Evolutionary conservation across 2,888 invertebrate genomes (phyloP), one percentile per base, ranked within the genome.

Genomic region (Temnothorax unifasciatus): DNA sequence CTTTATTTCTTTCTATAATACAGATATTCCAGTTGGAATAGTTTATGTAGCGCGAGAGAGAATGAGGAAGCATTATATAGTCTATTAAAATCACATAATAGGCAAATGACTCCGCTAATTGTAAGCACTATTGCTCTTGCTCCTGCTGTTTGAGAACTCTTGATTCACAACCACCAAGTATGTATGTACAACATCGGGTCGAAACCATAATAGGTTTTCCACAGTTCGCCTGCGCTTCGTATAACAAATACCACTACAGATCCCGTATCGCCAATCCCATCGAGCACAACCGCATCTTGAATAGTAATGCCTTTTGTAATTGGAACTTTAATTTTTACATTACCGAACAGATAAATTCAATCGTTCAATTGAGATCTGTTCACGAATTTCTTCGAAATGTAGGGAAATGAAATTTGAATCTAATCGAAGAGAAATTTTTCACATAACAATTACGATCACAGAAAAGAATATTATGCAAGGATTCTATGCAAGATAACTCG

Each of bases 231-330:
- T 63, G 50, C 47, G 25, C 47, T 81, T 81, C 83, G 44, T 73
- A 66, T 85, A 83, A 83, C 85, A 57, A 85, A 83, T n/a, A 34
- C 66, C 52, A 66, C 54, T 38, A 50, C 63, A 47, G 11, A 54
- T 61, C 50, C 71, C 59, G 54, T 59, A 15, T 57, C 71, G 57
- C 18, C 50, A 50, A 69, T 18, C n/a, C 59, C 54, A 47, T 29
- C 44, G 69, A 77, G 41, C 50, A 29, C 18, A 63, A 61, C 68
- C 73, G 59, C 57, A 79, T 68, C 83, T 77, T 79, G 85, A 85
- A 85, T 85, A 85, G 74, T 83, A 85, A 85, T 79, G 73, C 74
- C 83, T 73, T 77, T 73, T 83, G 77, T 83, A 85, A 85, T 85
- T 85, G 83, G 54, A 83, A 79, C 83, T 73, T 83, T 68, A 69